Percentiles rank a stretch among this genome's conserved stretches.
These are phyloP conservation scores for Eleginops maclovinus DNA, from an alignment of 2,113 vertebrate species.

Conservation along the genomic window DNA sequence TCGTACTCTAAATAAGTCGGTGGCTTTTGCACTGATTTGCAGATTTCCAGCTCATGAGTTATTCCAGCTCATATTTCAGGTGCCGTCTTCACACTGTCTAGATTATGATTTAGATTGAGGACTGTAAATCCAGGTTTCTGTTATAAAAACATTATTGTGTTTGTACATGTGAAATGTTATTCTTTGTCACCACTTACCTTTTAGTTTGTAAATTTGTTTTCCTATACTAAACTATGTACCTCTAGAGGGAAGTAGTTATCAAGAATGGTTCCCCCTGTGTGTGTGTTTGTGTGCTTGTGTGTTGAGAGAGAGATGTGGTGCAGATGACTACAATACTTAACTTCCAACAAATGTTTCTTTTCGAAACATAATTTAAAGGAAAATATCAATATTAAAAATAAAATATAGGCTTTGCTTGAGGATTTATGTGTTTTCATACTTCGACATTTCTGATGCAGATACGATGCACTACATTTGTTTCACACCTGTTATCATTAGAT, in stretches of 20 bases:
- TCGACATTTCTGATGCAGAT: too few relatives aligned
- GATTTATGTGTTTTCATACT: too few relatives aligned
- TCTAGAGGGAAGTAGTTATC: constrained; percentile 86
- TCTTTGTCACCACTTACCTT: not conserved
- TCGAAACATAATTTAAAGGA: too few relatives aligned
- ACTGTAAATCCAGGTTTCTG: not conserved
- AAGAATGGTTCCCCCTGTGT: constrained; percentile 28
- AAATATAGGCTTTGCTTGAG: too few relatives aligned
- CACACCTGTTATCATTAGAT: too few relatives aligned
- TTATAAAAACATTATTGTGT: not conserved
- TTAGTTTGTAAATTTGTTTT: constrained; percentile 1
- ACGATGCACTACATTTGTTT: too few relatives aligned
- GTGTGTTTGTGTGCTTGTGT: not conserved
- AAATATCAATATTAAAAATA: too few relatives aligned
- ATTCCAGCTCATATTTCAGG: not conserved
- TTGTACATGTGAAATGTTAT: not conserved
- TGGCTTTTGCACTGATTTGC: not conserved
- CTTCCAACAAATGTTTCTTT: too few relatives aligned
- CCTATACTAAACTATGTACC: constrained; percentile 59
- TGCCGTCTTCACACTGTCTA: too few relatives aligned
- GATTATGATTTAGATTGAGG: too few relatives aligned
- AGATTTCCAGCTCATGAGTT: not conserved
- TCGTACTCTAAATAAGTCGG: not conserved
- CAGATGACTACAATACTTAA: too few relatives aligned
- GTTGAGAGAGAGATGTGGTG: too few relatives aligned